phyloP scores from a whole-genome alignment of 2,113 vertebrate genomes.

The Leucopternis melanops region DNA sequence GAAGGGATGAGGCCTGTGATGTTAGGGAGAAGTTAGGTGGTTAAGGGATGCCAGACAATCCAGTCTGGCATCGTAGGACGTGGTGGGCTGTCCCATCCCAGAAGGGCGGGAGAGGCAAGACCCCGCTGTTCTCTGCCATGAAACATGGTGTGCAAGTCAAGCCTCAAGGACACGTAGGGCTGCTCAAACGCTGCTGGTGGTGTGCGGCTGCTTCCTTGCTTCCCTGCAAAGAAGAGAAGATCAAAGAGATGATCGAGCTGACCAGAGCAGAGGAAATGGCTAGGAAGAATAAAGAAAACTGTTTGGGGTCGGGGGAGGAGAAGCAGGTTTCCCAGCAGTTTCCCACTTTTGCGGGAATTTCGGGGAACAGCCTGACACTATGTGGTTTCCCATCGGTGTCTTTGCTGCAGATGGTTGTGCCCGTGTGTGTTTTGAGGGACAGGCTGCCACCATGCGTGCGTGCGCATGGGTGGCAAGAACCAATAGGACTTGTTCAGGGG shows the following conservation, averaged over 20 bases:
- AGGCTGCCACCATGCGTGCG: fast-evolving
- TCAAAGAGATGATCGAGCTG: neutral
- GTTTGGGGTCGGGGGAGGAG: neutral
- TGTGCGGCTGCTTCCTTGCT: neutral
- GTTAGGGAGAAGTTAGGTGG: neutral
- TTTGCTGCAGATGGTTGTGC: neutral
- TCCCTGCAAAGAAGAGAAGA: neutral
- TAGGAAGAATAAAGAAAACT: neutral
- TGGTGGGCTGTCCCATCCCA: neutral
- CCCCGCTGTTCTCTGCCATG: neutral
- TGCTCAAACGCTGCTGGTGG: neutral
- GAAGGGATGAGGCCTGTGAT: neutral
- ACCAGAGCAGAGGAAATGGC: neutral
- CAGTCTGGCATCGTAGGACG: neutral
- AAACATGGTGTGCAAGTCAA: neutral
- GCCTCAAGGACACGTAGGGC: neutral
- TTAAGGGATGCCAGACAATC: neutral
- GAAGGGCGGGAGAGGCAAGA: neutral
- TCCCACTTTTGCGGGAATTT: neutral
- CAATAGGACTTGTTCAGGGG: neutral
- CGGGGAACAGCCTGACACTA: neutral
- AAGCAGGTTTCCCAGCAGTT: neutral
- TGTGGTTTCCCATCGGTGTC: fast-evolving
- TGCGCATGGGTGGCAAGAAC: neutral
- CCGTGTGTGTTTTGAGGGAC: neutral